A percentile compares a stretch with the other conserved stretches of the same genome.
phyloP scores from a whole-genome alignment of 2,888 invertebrate genomes.

The Bombyx huttoni region DNA sequence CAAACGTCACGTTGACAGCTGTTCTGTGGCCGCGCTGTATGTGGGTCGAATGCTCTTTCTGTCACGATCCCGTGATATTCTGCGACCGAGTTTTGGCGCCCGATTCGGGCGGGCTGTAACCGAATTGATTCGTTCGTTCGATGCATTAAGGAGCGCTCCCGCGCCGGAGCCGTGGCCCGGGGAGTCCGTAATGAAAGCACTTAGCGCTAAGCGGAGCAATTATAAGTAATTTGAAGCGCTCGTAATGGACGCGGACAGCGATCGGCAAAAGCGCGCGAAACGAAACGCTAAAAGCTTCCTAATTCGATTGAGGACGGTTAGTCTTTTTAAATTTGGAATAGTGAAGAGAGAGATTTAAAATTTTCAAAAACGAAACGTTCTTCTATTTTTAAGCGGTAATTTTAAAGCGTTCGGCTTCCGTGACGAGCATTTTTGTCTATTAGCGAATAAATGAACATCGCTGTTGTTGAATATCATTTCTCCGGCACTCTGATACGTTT shows the following conservation, averaged over 20 bases:
- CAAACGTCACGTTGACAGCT: constrained; percentile 58
- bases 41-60: constrained; percentile 57
- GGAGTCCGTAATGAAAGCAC: constrained; percentile 65
- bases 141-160: constrained; percentile 13
- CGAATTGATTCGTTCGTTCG: constrained; percentile 7
- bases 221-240: constrained; percentile 66
- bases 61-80: constrained; percentile 34
- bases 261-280: constrained; percentile 68
- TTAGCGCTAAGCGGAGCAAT: constrained; percentile 71
- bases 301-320: constrained; percentile 64
- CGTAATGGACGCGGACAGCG: constrained; percentile 68
- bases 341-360: background rate
- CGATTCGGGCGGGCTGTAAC: background rate
- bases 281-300: constrained; percentile 67
- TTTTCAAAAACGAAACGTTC: background rate
- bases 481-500: too few species aligned
- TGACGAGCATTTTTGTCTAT: too few species aligned
- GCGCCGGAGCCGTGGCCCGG: constrained; percentile 42
- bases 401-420: too few species aligned
- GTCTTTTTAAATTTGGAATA: constrained; percentile 44
- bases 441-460: too few species aligned
- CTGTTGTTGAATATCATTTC: too few species aligned
- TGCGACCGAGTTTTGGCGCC: constrained; percentile 21
- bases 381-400: too few species aligned
- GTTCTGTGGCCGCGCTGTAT: constrained; percentile 45